phyloP scores from a whole-genome alignment of 2,113 vertebrate species.

The Eubucco bourcierii region DNA sequence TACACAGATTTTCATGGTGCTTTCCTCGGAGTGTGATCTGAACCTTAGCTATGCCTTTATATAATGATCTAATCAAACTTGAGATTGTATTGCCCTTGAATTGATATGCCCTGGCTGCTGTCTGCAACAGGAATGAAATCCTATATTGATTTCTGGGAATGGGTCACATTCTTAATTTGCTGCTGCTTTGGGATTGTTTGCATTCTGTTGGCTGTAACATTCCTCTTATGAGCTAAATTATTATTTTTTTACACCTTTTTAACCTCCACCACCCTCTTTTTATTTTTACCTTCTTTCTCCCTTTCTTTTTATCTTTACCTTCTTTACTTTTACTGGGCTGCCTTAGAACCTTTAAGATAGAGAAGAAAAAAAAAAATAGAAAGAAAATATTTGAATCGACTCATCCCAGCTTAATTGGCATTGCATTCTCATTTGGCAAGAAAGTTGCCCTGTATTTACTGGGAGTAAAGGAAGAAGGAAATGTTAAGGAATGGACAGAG shows the following conservation, averaged over 20 bases:
- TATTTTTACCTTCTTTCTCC: too few relatives aligned
- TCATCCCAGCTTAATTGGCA: background rate
- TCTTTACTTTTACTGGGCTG: too few relatives aligned
- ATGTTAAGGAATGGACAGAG: background rate
- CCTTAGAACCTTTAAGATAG: background rate
- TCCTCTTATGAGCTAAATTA: background rate
- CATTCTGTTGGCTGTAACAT: background rate
- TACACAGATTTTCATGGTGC: background rate
- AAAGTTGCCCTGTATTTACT: background rate
- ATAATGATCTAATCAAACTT: background rate
- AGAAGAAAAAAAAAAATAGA: fast-evolving
- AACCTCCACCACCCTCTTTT: too few relatives aligned
- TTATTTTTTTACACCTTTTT: background rate
- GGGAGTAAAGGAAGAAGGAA: background rate
- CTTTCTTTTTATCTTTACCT: fast-evolving
- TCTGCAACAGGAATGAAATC: background rate
- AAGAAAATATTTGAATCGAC: background rate
- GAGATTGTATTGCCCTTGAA: background rate
- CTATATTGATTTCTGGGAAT: background rate
- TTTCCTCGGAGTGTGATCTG: background rate
- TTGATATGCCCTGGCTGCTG: background rate
- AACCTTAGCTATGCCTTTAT: background rate
- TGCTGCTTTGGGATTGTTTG: background rate
- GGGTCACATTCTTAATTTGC: background rate
- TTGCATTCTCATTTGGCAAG: background rate